Base-by-base conservation (phyloP, 1,140 invertebrate species). In the Asbolus verrucosus region DNA sequence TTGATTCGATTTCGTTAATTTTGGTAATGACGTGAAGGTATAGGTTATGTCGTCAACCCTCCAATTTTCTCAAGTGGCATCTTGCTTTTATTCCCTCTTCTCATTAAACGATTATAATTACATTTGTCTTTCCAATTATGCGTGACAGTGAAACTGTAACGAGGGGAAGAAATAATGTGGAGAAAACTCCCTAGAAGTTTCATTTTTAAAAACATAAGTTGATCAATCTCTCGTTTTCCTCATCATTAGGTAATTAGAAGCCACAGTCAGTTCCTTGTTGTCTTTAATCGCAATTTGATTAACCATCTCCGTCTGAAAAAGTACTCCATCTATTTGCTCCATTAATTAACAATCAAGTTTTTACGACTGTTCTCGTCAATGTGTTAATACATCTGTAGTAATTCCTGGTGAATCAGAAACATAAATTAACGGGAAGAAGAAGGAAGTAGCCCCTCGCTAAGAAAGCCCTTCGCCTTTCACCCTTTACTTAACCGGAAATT, bases 51-150 rank as follows among this genome's bases (percentile, higher is more conserved):
- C 15, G n/a, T 61, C 13, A 71, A n/a, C 62, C 63, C 54, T 66
- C 63, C 69, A 65, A 61, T 54, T 71, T 59, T 70, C 60, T 54
- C 60, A 65, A 70, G 60, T 70, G 43, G 43, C 39, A 43, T 63
- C 62, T 19, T 30, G 31, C 15, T 8, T 21, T 66, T 43, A 43
- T 70, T 69, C 73, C 70, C 70, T 67, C 36, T 38, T 70, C 68
- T 75, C 71, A 75, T 75, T 72, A 75, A 68, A 63, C 68, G 67
- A 73, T 75, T 75, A 75, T 75, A 73, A 75, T 75, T 73, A 69
- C 67, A 75, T 75, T 75, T 75, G 73, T 71, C 71, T 70, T 72
- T 70, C 71, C 71, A 75, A 75, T 75, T 75, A 75, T 68, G 73
- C 68, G 65, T 70, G 73, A 70, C 71, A 73, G 18, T 66, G 71